Conservation (phyloP, 1,140 invertebrate genomes). For the Neomicropteryx cornuta region DNA sequence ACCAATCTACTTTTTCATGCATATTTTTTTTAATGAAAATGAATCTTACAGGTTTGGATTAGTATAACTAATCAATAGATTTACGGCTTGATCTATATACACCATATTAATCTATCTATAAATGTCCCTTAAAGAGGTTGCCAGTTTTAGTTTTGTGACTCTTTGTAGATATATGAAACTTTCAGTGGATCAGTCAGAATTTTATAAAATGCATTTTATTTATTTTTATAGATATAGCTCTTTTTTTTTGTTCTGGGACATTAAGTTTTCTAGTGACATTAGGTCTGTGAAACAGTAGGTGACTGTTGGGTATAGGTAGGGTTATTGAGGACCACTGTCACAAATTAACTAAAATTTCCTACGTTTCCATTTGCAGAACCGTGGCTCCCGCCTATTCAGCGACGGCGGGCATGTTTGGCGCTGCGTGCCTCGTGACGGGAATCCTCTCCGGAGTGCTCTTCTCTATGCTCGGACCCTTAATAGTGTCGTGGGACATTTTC, state of each 20-base stretch:
- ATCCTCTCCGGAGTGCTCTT: slow-evolving; percentile 76
- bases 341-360: not conserved
- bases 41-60: no score
- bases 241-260: not conserved
- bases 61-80: no score
- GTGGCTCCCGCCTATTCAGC: slow-evolving; percentile 74
- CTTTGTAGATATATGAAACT: no score
- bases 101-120: no score
- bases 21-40: not conserved
- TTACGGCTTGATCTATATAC: no score
- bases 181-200: no score
- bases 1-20: slow-evolving; percentile 3
- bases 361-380: slow-evolving; percentile 45
- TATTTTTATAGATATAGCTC: not conserved
- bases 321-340: not conserved
- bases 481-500: slow-evolving; percentile 31
- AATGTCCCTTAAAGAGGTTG: no score
- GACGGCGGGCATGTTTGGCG: slow-evolving; percentile 91
- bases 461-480: slow-evolving; percentile 54
- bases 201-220: not conserved
- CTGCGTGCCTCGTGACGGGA: slow-evolving; percentile 81
- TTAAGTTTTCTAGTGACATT: slow-evolving; percentile 11
- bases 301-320: not conserved
- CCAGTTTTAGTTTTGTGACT: no score
- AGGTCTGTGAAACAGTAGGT: not conserved